Evolutionary conservation across 23 tunicate species (phyloP).

Genomic region (Styela clava): DNA sequence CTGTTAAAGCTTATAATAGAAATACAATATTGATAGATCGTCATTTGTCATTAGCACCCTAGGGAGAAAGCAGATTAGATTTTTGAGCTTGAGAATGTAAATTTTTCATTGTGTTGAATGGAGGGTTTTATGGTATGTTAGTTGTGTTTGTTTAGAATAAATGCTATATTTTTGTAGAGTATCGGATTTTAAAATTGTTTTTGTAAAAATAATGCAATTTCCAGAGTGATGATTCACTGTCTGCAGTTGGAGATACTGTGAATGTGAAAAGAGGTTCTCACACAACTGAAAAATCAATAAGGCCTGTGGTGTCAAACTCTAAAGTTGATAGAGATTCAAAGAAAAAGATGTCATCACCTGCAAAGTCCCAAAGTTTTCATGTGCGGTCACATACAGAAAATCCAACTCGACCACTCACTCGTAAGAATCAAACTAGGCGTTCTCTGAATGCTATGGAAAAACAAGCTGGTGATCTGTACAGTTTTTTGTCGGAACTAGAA

Average conservation of each 20-base stretch:
- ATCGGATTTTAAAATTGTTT: too few species aligned
- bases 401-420: slow-evolving; percentile 26
- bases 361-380: neutral
- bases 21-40: neutral
- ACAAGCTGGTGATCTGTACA: slow-evolving; percentile 69
- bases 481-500: slow-evolving; percentile 77
- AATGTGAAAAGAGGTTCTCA: neutral
- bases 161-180: too few species aligned
- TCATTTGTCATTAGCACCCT: neutral
- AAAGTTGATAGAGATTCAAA: neutral
- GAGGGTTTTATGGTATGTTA: too few species aligned
- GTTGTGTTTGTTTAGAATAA: too few species aligned
- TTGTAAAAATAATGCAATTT: neutral
- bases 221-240: neutral
- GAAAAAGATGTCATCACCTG: neutral
- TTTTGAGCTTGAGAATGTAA: neutral
- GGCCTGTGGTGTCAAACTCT: too few species aligned
- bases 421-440: slow-evolving; percentile 45
- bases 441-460: slow-evolving; percentile 83
- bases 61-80: neutral
- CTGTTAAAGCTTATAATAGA: neutral
- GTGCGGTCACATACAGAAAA: neutral
- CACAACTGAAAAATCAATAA: neutral
- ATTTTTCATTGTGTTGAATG: too few species aligned
- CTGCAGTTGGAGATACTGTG: neutral